Evolutionary conservation across 2,113 vertebrate species (phyloP).

Genomic region (Heliornis fulica): DNA sequence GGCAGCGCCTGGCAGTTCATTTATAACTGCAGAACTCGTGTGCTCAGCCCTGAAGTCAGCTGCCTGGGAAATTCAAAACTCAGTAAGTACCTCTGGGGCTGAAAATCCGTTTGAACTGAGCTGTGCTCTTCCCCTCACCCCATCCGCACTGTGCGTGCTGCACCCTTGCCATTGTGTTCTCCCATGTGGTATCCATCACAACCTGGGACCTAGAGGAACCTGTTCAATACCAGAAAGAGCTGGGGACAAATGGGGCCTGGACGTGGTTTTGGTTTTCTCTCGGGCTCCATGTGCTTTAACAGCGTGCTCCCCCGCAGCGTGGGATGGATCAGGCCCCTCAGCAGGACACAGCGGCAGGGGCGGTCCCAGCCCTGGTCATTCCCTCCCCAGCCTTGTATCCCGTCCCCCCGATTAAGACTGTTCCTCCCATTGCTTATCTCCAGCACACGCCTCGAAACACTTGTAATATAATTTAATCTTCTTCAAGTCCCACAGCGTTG

Average conservation of each 20-base stretch:
- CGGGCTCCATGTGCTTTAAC: not conserved
- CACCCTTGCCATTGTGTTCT: not conserved
- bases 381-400: not conserved
- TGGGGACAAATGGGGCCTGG: not conserved
- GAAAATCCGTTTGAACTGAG: not conserved
- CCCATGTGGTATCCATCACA: fast-evolving
- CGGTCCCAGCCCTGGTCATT: fast-evolving
- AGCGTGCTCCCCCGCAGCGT: not conserved
- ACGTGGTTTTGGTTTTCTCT: not conserved
- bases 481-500: not conserved
- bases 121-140: not conserved
- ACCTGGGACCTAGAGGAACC: not conserved
- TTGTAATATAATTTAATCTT: not conserved
- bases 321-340: not conserved
- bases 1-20: not conserved
- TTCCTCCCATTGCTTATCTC: not conserved
- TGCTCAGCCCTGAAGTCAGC: not conserved
- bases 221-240: not conserved
- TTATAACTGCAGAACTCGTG: not conserved
- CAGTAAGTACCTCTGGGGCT: not conserved
- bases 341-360: not conserved
- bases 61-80: not conserved
- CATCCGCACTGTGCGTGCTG: fast-evolving
- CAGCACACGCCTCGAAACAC: not conserved
- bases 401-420: not conserved